Conservation (phyloP, 2,888 invertebrate species). For the Aromia moschata region DNA sequence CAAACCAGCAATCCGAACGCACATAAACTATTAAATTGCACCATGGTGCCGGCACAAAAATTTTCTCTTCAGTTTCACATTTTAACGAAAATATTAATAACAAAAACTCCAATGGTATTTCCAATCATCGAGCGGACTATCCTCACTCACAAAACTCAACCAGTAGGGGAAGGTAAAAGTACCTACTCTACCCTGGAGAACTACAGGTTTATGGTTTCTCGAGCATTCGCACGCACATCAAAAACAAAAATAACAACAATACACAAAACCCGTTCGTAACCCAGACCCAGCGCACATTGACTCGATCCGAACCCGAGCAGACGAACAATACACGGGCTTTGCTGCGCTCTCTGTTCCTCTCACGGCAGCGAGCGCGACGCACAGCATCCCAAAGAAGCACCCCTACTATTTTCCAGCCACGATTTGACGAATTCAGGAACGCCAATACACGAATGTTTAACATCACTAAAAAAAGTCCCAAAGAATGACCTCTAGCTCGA, state of each 20-base stretch:
- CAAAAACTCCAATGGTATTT: neutral
- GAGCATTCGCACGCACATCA: slow-evolving; percentile 9
- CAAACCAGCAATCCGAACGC: neutral
- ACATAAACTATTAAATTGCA: slow-evolving; percentile 17
- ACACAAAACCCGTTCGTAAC: slow-evolving; percentile 18
- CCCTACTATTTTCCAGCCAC: neutral
- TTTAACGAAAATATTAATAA: slow-evolving; percentile 7
- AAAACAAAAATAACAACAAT: slow-evolving; percentile 27
- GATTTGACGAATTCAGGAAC: neutral
- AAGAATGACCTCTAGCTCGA: too few relatives aligned
- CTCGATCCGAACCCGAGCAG: neutral
- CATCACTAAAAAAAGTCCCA: too few relatives aligned
- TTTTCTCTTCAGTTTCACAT: slow-evolving; percentile 11
- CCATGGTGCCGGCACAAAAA: slow-evolving; percentile 26
- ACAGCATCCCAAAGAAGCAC: slow-evolving; percentile 11
- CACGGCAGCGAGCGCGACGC: neutral
- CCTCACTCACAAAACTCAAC: neutral
- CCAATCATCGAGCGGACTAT: neutral
- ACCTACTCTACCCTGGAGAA: neutral
- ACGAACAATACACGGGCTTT: slow-evolving; percentile 6
- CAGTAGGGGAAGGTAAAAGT: neutral
- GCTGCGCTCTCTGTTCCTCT: neutral
- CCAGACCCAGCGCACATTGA: slow-evolving; percentile 7
- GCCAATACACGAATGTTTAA: slow-evolving; percentile 6
- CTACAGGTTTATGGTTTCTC: neutral